Evolutionary conservation across 2,888 invertebrate genomes (phyloP), one percentile per base, ranked within the genome.

Genomic region (Marasmarcha lunaedactyla): DNA sequence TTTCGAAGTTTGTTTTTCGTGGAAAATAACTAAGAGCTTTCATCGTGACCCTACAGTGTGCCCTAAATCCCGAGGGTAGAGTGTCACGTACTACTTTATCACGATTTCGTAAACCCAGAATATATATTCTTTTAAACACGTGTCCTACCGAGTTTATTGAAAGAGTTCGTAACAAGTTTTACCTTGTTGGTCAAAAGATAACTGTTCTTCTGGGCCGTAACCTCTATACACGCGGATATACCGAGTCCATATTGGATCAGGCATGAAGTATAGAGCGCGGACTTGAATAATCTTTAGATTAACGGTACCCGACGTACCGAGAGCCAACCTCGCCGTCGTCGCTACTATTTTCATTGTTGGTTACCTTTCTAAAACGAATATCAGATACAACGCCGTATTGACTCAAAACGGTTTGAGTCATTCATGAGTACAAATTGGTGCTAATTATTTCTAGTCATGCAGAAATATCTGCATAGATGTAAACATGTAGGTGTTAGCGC

Each of bases 21-120:
- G 20, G 20, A 20, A 20, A 20, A 50, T 69, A 73, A 71, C 63
- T 63, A 68, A 74, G 73, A 55, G 74, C 70, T 72, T 72, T 71
- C 64, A 68, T 67, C 65, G 62, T 68, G 76, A 73, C 74, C 74
- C 54, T 39, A 7, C 7, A n/a, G 57, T 48, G 48, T 59, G 71
- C 55, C 67, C 73, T 64, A 72, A 59, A 69, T 73, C 64, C 53
- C 60, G 59, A 43, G 59, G 66, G 62, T 47, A 46, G 7, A 59
- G 64, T 61, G 60, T 53, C 59, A 62, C 20, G 20, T 20, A 20
- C 20, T 20, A 20, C 30, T 30, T 30, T 3, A 30, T 30, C 55
- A 47, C 14, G n/a, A 41, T 13, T 13, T 37, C 36, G 11, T 6
- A 36, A 15, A n/a, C 10, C 15, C 2, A 35, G 10, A 3, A 35